Evolutionary conservation across 1,140 invertebrate genomes (phyloP).

Genomic region (Anastatus disparis): DNA sequence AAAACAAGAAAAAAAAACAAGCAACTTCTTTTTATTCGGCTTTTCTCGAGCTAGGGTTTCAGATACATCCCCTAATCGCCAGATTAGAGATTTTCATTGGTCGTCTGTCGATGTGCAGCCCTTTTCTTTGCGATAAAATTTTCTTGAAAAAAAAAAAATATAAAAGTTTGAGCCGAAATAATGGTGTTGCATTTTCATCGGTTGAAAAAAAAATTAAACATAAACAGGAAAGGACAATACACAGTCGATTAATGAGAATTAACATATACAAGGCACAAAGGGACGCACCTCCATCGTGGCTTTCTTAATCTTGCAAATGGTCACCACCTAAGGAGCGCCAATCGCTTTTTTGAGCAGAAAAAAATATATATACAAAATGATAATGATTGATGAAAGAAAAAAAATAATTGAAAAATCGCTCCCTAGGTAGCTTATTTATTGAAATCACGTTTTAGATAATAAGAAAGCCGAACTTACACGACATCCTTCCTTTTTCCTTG

Average conservation of each 20-base stretch:
- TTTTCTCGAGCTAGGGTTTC: constrained; percentile 29
- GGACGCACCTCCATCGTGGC: constrained; percentile 10
- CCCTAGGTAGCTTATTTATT: constrained; percentile 65
- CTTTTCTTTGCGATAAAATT: constrained; percentile 4
- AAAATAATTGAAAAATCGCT: constrained; percentile 50
- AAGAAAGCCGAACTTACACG: constrained; percentile 51
- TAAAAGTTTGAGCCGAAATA: not conserved
- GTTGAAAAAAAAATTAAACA: constrained; percentile 4
- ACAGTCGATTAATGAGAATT: too few species aligned
- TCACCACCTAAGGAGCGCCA: constrained; percentile 42
- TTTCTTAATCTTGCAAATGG: constrained; percentile 37
- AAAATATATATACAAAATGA: constrained; percentile 12
- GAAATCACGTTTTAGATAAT: constrained; percentile 60
- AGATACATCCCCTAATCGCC: constrained; percentile 13
- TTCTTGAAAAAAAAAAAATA: constrained; percentile 25
- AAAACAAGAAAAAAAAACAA: not conserved
- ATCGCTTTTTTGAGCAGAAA: constrained; percentile 32
- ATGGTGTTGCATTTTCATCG: constrained; percentile 3
- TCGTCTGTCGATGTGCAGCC: not conserved
- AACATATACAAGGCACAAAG: too few species aligned
- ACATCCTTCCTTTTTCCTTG: constrained; percentile 46
- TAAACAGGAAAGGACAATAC: too few species aligned
- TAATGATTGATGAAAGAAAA: constrained; percentile 21
- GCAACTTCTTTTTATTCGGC: constrained; percentile 6
- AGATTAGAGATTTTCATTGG: constrained; percentile 21